These are phyloP conservation scores for Tychaedon coryphoeus DNA, from an alignment of 2,113 vertebrate species.

Conservation along the genomic window DNA sequence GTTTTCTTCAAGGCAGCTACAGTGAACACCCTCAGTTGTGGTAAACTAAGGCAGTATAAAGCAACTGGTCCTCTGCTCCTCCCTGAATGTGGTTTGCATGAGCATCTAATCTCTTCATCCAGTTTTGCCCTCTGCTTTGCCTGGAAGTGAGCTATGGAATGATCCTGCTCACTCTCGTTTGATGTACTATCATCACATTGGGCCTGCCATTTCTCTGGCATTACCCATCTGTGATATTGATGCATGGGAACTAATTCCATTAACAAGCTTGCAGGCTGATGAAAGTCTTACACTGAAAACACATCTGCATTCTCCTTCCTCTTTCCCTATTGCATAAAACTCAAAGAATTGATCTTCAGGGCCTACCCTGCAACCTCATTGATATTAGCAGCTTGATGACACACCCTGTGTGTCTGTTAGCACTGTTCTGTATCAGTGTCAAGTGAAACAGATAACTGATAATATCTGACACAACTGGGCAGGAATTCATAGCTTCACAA, in stretches of 20 bases:
- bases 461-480: not conserved
- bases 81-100: not conserved
- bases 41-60: not conserved
- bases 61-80: not conserved
- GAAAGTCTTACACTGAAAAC: not conserved
- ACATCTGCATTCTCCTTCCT: not conserved
- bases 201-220: not conserved
- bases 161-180: not conserved
- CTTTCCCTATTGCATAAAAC: not conserved
- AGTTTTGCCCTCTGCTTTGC: not conserved
- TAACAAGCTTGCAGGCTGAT: not conserved
- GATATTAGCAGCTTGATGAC: constrained; percentile 25
- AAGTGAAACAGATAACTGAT: constrained; percentile 25
- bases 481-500: constrained; percentile 7
- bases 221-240: not conserved
- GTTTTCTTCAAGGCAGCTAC: not conserved
- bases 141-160: not conserved
- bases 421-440: not conserved
- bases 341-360: not conserved
- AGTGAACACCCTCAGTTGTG: not conserved
- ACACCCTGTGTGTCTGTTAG: not conserved
- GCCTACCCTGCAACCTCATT: not conserved
- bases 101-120: not conserved
- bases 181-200: not conserved
- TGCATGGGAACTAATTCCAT: not conserved